Evolutionary conservation across 2,888 invertebrate species (phyloP).

Genomic region (Holacanthella duospinosa): DNA sequence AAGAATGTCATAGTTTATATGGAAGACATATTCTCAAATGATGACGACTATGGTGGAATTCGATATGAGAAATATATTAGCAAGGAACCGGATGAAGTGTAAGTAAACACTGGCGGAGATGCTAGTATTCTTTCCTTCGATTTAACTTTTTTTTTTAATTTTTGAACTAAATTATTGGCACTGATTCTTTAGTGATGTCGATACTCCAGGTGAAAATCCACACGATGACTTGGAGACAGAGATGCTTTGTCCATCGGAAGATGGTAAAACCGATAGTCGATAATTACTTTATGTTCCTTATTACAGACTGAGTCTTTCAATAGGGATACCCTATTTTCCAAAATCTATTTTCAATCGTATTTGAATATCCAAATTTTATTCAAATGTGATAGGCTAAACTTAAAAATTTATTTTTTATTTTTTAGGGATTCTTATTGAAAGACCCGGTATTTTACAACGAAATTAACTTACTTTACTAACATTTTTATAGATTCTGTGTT

Average conservation of each 20-base stretch:
- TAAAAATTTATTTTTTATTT: too few relatives aligned
- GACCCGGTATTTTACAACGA: too few relatives aligned
- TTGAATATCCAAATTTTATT: too few relatives aligned
- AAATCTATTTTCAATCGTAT: too few relatives aligned
- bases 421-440: too few relatives aligned
- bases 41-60: slow-evolving; percentile 61
- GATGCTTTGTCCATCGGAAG: slow-evolving; percentile 57
- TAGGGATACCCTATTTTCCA: too few relatives aligned
- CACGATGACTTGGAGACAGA: slow-evolving; percentile 61
- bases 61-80: slow-evolving; percentile 69
- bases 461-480: too few relatives aligned
- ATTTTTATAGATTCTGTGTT: slow-evolving; percentile 39
- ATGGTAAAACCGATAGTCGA: slow-evolving; percentile 49
- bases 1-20: slow-evolving; percentile 86
- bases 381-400: too few relatives aligned
- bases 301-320: too few relatives aligned
- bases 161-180: not conserved
- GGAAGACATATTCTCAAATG: slow-evolving; percentile 63
- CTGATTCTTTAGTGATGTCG: slow-evolving; percentile 43
- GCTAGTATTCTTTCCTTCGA: too few relatives aligned
- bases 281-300: slow-evolving; percentile 19
- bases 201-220: slow-evolving; percentile 58
- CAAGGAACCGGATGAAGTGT: slow-evolving; percentile 58
- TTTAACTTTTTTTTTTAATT: slow-evolving; percentile 7
- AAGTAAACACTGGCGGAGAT: slow-evolving; percentile 42